Evolutionary conservation across 2,113 vertebrate genomes (phyloP).

Genomic region (Phocoena phocoena): DNA sequence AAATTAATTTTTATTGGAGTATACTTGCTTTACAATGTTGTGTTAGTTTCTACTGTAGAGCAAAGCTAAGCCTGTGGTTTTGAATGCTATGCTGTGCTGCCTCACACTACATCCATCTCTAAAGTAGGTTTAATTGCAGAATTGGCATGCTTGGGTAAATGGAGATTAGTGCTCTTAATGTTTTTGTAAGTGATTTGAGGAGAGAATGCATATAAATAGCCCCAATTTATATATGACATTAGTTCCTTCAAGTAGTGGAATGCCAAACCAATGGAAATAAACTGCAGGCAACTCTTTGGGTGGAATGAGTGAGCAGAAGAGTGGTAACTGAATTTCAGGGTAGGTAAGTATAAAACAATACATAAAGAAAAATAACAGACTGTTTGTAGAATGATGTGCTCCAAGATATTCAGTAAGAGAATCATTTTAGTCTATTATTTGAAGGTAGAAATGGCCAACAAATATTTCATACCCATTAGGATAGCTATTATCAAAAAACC

Average conservation of each 20-base stretch:
- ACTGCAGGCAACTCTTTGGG: not conserved
- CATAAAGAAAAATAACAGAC: not conserved
- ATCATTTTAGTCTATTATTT: not conserved
- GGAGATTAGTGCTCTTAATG: not conserved
- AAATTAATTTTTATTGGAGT: no score
- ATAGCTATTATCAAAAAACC: not conserved
- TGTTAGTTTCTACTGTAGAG: no score
- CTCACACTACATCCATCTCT: not conserved
- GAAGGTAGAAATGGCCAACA: not conserved
- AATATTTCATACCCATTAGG: not conserved
- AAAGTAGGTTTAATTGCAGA: not conserved
- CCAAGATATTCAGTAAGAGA: not conserved
- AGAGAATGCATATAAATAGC: not conserved
- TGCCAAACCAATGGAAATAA: not conserved
- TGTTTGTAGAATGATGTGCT: not conserved
- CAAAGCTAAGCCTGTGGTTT: not conserved
- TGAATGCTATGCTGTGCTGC: not conserved
- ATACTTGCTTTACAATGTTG: no score
- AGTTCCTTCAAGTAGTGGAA: not conserved
- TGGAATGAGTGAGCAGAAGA: not conserved
- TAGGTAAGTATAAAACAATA: not conserved
- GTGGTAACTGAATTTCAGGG: not conserved
- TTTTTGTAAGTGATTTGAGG: constrained; percentile 31
- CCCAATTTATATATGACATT: not conserved
- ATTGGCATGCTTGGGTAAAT: not conserved